A percentile compares a stretch with the other conserved stretches of the same genome.
phyloP scores from a whole-genome alignment of 1,140 invertebrate genomes.

The Ostrea denselamellosa region DNA sequence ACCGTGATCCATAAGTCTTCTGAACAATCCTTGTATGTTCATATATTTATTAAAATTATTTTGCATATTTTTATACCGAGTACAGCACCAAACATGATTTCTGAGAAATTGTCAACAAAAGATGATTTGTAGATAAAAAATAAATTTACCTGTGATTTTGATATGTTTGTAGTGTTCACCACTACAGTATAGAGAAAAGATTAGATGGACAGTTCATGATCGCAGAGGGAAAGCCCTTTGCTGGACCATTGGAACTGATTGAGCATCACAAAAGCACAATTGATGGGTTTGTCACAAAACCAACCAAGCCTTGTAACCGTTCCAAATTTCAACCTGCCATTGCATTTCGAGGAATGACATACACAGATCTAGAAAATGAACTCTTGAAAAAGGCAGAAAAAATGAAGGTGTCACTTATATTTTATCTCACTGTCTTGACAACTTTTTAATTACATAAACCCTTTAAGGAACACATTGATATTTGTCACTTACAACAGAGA shows the following conservation, averaged over 20 bases:
- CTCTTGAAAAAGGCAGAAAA: slow-evolving; percentile 74
- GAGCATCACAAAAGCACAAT: slow-evolving; percentile 69
- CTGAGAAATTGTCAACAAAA: no score
- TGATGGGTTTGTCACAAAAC: slow-evolving; percentile 76
- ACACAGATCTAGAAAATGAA: slow-evolving; percentile 76
- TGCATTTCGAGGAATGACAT: slow-evolving; percentile 79
- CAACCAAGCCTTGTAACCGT: slow-evolving; percentile 75
- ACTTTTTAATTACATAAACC: no score
- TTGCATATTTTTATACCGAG: no score
- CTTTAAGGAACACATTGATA: no score
- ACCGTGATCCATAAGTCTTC: no score
- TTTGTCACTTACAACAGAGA: no score
- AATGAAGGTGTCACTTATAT: slow-evolving; percentile 57
- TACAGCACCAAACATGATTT: no score
- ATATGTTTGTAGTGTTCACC: slow-evolving; percentile 68
- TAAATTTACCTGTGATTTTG: no score
- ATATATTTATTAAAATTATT: no score
- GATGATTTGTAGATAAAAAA: no score
- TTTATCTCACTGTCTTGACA: neutral
- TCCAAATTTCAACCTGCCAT: slow-evolving; percentile 74
- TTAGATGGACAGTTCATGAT: slow-evolving; percentile 76
- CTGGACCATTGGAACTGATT: slow-evolving; percentile 77
- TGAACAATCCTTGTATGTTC: no score
- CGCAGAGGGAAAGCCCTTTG: slow-evolving; percentile 72
- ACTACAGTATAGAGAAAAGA: slow-evolving; percentile 78